Base-by-base conservation (phyloP, 1,140 invertebrate species). In the Halotydeus destructor region DNA sequence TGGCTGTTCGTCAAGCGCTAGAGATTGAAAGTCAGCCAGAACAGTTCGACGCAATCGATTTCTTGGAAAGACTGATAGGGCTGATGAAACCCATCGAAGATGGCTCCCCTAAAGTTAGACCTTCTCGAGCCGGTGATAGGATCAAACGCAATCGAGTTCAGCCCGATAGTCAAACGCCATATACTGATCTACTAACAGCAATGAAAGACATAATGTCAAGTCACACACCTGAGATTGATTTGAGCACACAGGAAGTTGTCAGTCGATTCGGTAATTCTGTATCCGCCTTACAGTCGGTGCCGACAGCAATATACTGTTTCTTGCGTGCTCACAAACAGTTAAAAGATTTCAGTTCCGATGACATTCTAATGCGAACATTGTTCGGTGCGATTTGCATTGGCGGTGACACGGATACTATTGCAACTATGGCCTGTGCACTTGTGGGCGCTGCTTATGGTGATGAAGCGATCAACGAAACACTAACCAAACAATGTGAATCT, bases 351-450 rank as follows among this genome's bases (percentile, higher is more conserved):
- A 55, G 70, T 51, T 68, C 70, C 57, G 55, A 64, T 39, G 71
- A 67, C 58, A 59, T 58, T 39, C 64, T 78, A 50, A 65, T 72
- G 55, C 63, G 72, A 51, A 68, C 72, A n/a, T 59, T 82, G 33
- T 63, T 71, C 38, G 72, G 69, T 57, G 66, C 76, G 42, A 75
- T 80, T 42, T 69, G 67, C 18, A 58, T 81, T 14, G 77, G 78
- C 30, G 78, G 78, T 24, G 77, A 81, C 59, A 76, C 77, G 3
- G 77, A 81, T 47, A 81, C 77, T 2, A 77, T 82, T 52, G 76
- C 71, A 5, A 68, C 69, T 38, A 82, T 82, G 77, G 69, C 76
- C 21, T 76, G 75, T 12, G 70, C 74, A 18, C 72, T 81, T 42
- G 68, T 71, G 41, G 78, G 78, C 32, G 76, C 77, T 19, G 73